Evolutionary conservation across 2,888 invertebrate genomes (phyloP).

Genomic region (Timema cristinae): DNA sequence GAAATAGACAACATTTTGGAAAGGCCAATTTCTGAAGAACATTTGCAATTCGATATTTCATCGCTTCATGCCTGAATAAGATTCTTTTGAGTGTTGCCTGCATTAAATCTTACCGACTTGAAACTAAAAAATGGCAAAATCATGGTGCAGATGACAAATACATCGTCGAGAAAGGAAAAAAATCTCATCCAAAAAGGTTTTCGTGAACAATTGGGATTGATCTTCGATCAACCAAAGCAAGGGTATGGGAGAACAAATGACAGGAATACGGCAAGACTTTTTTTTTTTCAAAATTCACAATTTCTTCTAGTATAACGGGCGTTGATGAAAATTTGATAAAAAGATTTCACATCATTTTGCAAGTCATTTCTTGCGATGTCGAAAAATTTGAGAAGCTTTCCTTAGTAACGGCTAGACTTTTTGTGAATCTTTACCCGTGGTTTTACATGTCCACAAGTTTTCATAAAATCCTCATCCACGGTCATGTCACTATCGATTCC

Average conservation of each 20-base stretch:
- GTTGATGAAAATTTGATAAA: conserved; percentile 36
- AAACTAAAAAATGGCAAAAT: too few relatives aligned
- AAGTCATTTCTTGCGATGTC: conserved; percentile 34
- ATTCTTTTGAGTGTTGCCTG: too few relatives aligned
- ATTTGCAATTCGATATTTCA: too few relatives aligned
- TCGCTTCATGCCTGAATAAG: too few relatives aligned
- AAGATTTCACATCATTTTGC: conserved; percentile 34
- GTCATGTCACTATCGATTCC: too few relatives aligned
- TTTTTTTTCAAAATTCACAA: conserved; percentile 36
- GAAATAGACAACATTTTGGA: too few relatives aligned
- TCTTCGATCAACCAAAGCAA: conserved; percentile 35
- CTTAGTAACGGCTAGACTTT: conserved; percentile 19
- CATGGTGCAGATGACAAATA: too few relatives aligned
- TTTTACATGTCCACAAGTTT: conserved; percentile 39
- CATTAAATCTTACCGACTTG: too few relatives aligned
- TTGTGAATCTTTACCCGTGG: conserved; percentile 35
- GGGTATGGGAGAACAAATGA: conserved; percentile 36
- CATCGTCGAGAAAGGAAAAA: too few relatives aligned
- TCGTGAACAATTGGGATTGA: conserved; percentile 31
- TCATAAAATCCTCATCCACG: too few relatives aligned
- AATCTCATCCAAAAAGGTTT: conserved; percentile 26
- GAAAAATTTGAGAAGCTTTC: conserved; percentile 34
- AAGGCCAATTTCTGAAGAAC: too few relatives aligned
- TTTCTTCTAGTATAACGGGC: conserved; percentile 32
- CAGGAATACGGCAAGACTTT: conserved; percentile 35